Percentiles rank a stretch among this genome's conserved stretches.
phyloP scores from a whole-genome alignment of 2,888 invertebrate species.

The Villa cingulata region DNA sequence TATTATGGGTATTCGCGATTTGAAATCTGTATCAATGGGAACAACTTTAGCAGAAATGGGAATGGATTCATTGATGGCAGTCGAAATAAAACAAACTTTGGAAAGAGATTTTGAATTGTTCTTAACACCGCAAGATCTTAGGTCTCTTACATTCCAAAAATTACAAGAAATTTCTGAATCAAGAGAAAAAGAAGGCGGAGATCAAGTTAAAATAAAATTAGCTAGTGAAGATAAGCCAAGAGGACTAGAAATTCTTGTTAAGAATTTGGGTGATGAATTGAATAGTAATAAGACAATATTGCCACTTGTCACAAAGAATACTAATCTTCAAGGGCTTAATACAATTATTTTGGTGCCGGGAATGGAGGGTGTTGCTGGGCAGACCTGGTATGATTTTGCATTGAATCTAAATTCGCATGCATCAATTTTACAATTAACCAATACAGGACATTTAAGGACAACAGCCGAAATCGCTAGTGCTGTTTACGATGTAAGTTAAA shows the following conservation, averaged over 20 bases:
- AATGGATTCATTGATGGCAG: conserved; percentile 94
- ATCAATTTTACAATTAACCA: conserved; percentile 26
- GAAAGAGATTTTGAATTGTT: conserved; percentile 81
- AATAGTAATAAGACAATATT: conserved; percentile 41
- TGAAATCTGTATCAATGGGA: conserved; percentile 55
- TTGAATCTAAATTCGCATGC: conserved; percentile 20
- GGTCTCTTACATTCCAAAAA: conserved; percentile 56
- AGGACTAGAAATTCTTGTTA: conserved; percentile 45
- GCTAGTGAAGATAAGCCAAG: conserved; percentile 23
- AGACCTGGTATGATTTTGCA: conserved; percentile 31
- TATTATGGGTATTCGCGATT: conserved; percentile 52
- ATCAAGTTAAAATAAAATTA: conserved; percentile 27
- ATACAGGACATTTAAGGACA: conserved; percentile 21
- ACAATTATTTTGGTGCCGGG: conserved; percentile 46
- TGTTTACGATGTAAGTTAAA: conserved; percentile 22
- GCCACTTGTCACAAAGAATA: conserved; percentile 40
- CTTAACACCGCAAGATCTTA: conserved; percentile 73
- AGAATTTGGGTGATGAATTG: conserved; percentile 48
- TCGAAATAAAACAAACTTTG: conserved; percentile 86
- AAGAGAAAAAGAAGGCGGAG: conserved; percentile 21
- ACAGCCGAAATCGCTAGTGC: conserved; percentile 23
- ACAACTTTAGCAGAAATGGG: conserved; percentile 78
- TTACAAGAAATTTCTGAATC: conserved; percentile 29
- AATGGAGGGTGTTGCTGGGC: conserved; percentile 48
- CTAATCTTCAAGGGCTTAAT: conserved; percentile 21